Conservation (phyloP, 2,888 invertebrate species). For the Drosophila putrida region DNA sequence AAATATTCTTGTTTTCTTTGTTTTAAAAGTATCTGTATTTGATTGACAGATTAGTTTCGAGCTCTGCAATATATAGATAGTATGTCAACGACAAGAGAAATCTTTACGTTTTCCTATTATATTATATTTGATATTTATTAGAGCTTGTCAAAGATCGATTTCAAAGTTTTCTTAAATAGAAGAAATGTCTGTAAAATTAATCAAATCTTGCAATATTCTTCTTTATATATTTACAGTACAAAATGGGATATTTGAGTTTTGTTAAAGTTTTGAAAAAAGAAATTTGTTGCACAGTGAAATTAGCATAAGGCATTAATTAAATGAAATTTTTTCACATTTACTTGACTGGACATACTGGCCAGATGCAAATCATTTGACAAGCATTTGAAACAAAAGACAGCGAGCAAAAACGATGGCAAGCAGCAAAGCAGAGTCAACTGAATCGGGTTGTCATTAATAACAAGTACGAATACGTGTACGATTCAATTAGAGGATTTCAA, state of each 20-base stretch:
- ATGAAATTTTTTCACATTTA: constrained; percentile 62
- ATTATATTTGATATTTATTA: not conserved
- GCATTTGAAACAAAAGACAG: constrained; percentile 68
- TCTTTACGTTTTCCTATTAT: not conserved
- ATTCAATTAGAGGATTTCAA: constrained; percentile 49
- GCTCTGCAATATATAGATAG: not conserved
- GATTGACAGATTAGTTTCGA: not conserved
- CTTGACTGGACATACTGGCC: constrained; percentile 55
- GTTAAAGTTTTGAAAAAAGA: not conserved
- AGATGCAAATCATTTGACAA: constrained; percentile 67
- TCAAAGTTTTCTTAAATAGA: not conserved
- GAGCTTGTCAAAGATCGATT: not conserved
- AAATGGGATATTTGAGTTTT: constrained; percentile 7
- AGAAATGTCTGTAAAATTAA: too few species aligned
- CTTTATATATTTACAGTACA: too few species aligned
- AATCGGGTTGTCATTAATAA: constrained; percentile 67
- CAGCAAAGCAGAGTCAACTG: constrained; percentile 69
- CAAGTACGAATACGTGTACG: constrained; percentile 33
- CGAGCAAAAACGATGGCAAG: constrained; percentile 78
- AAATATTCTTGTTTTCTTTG: constrained; percentile 4
- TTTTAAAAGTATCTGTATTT: not conserved
- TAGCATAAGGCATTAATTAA: constrained; percentile 47
- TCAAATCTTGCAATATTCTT: too few species aligned
- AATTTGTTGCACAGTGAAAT: constrained; percentile 52
- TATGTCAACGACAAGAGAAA: not conserved